phyloP scores from a whole-genome alignment of 2,888 invertebrate genomes.

The Lymantria dispar region DNA sequence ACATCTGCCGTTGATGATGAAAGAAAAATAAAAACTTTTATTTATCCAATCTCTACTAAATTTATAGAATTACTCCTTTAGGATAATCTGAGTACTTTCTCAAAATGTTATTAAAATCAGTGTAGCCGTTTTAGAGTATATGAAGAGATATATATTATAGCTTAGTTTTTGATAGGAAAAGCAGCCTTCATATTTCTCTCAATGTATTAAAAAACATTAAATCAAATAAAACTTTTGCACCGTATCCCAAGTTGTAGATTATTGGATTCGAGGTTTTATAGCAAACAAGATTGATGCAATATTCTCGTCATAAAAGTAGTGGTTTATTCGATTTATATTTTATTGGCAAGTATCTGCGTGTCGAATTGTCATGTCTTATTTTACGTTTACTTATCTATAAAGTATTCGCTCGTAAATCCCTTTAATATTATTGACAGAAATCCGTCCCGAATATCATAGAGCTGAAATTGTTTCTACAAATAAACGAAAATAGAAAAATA shows the following conservation, averaged over 20 bases:
- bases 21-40: no score
- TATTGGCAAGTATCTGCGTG: constrained; percentile 38
- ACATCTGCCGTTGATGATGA: no score
- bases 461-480: constrained; percentile 58
- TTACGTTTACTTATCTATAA: constrained; percentile 43
- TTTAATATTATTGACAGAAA: constrained; percentile 57
- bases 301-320: constrained; percentile 7
- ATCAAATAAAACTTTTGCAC: no score
- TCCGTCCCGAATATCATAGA: constrained; percentile 54
- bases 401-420: constrained; percentile 52
- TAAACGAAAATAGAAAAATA: constrained; percentile 60
- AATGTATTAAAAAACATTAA: no score
- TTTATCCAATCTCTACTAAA: no score
- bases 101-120: no score
- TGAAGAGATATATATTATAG: no score
- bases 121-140: no score
- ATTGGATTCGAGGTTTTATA: neutral
- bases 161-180: no score
- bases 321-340: constrained; percentile 24
- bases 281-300: constrained; percentile 5
- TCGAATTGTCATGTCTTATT: constrained; percentile 41
- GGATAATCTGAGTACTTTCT: no score
- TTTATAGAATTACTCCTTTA: no score
- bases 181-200: no score
- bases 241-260: neutral